Conservation (phyloP, 2,888 invertebrate species). For the Brenthis ino region DNA sequence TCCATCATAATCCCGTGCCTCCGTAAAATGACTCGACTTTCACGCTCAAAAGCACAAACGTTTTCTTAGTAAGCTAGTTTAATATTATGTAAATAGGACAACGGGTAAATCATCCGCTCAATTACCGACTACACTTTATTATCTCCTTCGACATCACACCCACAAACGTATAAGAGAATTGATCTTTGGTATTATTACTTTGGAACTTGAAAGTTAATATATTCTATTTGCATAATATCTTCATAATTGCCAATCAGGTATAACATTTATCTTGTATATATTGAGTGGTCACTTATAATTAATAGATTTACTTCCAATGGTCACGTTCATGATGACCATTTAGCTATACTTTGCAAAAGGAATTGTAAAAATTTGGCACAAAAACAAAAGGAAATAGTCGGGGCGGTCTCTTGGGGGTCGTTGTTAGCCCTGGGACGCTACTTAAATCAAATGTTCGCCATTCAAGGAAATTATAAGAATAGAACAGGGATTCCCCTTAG, state of each 20-base stretch:
- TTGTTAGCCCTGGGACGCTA: slow-evolving; percentile 76
- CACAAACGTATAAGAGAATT: slow-evolving; percentile 39
- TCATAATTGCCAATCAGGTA: slow-evolving; percentile 68
- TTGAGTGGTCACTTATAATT: slow-evolving; percentile 61
- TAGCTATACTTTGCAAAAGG: slow-evolving; percentile 69
- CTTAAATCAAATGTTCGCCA: slow-evolving; percentile 80
- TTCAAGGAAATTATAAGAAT: slow-evolving; percentile 80
- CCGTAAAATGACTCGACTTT: slow-evolving; percentile 33
- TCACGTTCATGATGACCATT: slow-evolving; percentile 60
- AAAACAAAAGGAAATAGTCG: slow-evolving; percentile 79
- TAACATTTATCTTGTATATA: slow-evolving; percentile 63
- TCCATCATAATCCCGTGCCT: slow-evolving; percentile 37
- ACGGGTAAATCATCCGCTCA: slow-evolving; percentile 25
- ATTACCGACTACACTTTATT: slow-evolving; percentile 28
- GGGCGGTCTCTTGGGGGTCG: slow-evolving; percentile 73
- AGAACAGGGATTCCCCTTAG: slow-evolving; percentile 63
- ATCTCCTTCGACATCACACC: slow-evolving; percentile 27
- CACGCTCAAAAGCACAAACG: slow-evolving; percentile 26
- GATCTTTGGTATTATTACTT: slow-evolving; percentile 59
- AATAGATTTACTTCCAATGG: slow-evolving; percentile 67
- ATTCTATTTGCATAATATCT: slow-evolving; percentile 70
- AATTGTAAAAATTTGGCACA: slow-evolving; percentile 71
- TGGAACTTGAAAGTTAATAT: slow-evolving; percentile 52
- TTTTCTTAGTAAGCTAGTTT: slow-evolving; percentile 22
- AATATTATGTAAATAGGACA: slow-evolving; percentile 29